These are phyloP conservation scores for Platygyra sinensis DNA, from an alignment of 64 coral and sea anemone species.

Conservation along the genomic window DNA sequence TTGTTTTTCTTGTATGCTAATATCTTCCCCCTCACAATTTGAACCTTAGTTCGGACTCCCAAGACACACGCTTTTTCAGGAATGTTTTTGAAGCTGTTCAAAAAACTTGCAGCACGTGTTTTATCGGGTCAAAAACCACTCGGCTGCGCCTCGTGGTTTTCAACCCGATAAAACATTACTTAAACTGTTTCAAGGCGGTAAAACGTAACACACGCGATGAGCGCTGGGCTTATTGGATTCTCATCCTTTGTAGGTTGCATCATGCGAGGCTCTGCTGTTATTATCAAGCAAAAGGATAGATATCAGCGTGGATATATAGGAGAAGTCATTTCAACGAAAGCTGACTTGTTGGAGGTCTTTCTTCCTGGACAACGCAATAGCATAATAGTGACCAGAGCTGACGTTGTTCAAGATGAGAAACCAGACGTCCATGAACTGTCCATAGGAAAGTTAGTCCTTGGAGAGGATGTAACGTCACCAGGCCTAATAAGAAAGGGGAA, in stretches of 20 bases:
- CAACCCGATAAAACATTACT: too few species aligned
- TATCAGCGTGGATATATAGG: background rate
- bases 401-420: conserved; percentile 4
- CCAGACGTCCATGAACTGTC: background rate
- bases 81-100: too few species aligned
- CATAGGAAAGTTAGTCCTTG: background rate
- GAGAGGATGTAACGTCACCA: background rate
- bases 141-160: too few species aligned
- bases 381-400: background rate
- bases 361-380: background rate
- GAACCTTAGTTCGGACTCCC: too few species aligned
- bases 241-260: background rate
- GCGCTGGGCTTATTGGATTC: background rate
- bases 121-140: too few species aligned
- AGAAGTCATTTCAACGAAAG: background rate
- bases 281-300: background rate
- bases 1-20: too few species aligned
- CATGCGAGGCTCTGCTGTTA: background rate
- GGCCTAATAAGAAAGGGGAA: background rate
- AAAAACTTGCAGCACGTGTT: too few species aligned
- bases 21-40: too few species aligned
- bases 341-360: background rate
- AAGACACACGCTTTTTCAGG: too few species aligned
- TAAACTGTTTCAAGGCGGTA: background rate
- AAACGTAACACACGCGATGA: background rate